Evolutionary conservation across 2,888 invertebrate genomes (phyloP).

Genomic region (Girardia tigrina): DNA sequence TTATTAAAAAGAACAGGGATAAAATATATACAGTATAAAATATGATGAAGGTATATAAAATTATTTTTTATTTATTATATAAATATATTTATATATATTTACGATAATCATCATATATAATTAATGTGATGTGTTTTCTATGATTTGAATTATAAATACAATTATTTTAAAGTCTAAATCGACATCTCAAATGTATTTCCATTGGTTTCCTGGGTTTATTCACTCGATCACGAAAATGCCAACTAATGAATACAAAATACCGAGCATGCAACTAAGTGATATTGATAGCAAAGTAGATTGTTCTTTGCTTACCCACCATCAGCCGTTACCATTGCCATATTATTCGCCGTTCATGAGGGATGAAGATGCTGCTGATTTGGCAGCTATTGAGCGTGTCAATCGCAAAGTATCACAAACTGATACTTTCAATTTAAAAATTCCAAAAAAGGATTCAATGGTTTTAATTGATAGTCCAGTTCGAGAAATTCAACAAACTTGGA

Average conservation of each 20-base stretch:
- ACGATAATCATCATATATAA: too few species aligned
- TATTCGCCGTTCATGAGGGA: constrained; percentile 1
- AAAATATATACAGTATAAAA: too few species aligned
- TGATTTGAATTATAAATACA: too few species aligned
- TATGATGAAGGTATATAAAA: too few species aligned
- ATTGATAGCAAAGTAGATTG: neutral
- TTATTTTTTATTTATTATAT: too few species aligned
- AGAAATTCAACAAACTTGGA: neutral
- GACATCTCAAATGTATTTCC: constrained; percentile 11
- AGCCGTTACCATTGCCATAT: neutral
- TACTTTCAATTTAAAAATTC: neutral
- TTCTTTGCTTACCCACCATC: neutral
- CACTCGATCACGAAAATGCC: constrained; percentile 14
- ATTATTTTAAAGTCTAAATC: too few species aligned
- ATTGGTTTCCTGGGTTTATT: constrained; percentile 9
- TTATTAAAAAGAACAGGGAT: too few species aligned
- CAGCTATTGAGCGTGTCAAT: constrained; percentile 20
- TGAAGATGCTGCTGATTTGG: constrained; percentile 29
- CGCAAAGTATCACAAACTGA: neutral
- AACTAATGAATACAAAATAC: neutral
- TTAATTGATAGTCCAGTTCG: neutral
- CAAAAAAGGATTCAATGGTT: neutral
- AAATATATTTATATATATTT: too few species aligned
- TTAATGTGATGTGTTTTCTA: too few species aligned
- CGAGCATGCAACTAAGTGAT: neutral